Base-by-base conservation (phyloP, 1,140 invertebrate species). In the Drosophila nigrodunni region DNA sequence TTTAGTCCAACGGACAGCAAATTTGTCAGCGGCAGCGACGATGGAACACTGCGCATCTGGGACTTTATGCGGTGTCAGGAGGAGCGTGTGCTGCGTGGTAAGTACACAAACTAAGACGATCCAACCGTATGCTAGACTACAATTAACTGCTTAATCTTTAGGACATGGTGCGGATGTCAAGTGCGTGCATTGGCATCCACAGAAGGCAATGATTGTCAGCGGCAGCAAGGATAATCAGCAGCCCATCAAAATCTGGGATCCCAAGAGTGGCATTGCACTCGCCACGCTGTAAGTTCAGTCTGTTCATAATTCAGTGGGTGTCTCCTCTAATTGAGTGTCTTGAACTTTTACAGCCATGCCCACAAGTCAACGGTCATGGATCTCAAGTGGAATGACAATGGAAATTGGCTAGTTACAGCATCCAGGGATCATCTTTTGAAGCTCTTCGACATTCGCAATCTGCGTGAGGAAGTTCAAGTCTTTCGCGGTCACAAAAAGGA, bases 361-460 rank as follows among this genome's bases (percentile, higher is more conserved):
- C 99, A 99, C 93, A 99, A 99, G 93, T 98, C 97, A 54, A 99
- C 99, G 5, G 99, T 99, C 0, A 99, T 99, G 97, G 98, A 99
- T 92, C 94, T 99, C 3, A 97, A 98, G 92, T 99, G 99, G 98
- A 99, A 99, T 93, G 95, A 96, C 58, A 99, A 99, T 94, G 99
- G 99, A 1, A 99, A 99, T 93, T 99, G 99, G 99, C 93, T 99
- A 41, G 95, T 99, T n/a, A 99, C 98, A 9, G 98, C 98, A 0
- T 99, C 98, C 8, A 94, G 99, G 69, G 99, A 99, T 94, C 98
- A 99, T 94, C 94, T 99, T 46, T 94, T 99, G 3, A 99, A 99
- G 93, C 93, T 99, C 37, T 99, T 99, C 93, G 99, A 99, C 93
- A 96, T 99, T 77, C 94, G 99, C 59, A 99, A 99, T 93, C 94